Base-by-base conservation (phyloP, 2,113 vertebrate genomes). In the Parus major region DNA sequence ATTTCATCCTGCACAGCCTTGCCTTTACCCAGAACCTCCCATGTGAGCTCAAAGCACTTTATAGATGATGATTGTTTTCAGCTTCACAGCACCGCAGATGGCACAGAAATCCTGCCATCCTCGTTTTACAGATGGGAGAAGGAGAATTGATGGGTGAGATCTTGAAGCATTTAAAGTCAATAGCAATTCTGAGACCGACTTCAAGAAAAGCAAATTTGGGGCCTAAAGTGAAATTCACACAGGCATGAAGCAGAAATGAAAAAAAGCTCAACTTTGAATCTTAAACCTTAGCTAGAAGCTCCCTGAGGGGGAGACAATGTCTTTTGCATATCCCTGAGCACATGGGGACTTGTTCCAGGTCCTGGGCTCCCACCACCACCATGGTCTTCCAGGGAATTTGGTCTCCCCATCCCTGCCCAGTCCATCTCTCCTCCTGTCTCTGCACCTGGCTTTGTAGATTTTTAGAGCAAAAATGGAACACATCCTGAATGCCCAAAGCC, bases 61-160 rank as follows among this genome's bases (percentile, higher is more conserved):
- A 94, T 82, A 96, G 95, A 93, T 25, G 76, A 88, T 81, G 64
- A 96, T 92, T 96, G 92, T 96, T 96, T 94, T 92, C 90, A 88
- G 90, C 88, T 94, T 82, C 88, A 53, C 80, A 95, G 90, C 92
- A 91, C 69, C 14, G n/a, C 93, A 97, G 80, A 93, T 97, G 94
- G 92, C 86, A 94, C 69, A 88, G 90, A 82, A 93, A 93, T 84
- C 88, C 92, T 96, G 80, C 88, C 92, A 88, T 90, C 92, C 69
- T 83, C 65, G 0, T 88, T 94, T 72, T 89, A 52, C 73, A 96
- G 95, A 92, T 75, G 72, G 93, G 68, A 94, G 66, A 94, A 63
- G 60, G 68, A 92, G 86, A 90, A 94, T 90, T 93, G 92, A 87
- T 92, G 76, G 85, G 64, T 66, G 73, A 77, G 85, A 93, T 89